These are phyloP conservation scores for Grallaria varia DNA, from an alignment of 2,113 vertebrate species.

Conservation along the genomic window DNA sequence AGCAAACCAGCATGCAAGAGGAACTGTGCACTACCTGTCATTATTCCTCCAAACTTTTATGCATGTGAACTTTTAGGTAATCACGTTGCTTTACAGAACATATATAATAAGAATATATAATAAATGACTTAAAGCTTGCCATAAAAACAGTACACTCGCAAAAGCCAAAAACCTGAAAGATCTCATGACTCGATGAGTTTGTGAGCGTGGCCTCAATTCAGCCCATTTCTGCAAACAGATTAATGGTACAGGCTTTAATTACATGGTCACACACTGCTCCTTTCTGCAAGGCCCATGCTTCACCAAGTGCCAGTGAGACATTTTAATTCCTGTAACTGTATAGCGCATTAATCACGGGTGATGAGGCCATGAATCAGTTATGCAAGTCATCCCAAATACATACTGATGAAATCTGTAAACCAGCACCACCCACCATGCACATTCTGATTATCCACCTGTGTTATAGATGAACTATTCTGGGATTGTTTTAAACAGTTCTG, in stretches of 20 bases:
- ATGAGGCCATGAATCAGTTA: slow-evolving; percentile 13
- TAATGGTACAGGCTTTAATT: neutral
- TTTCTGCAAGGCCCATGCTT: neutral
- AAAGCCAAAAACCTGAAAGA: neutral
- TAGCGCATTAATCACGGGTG: slow-evolving; percentile 33
- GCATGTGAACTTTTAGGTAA: neutral
- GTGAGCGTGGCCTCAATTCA: neutral
- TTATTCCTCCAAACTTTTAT: neutral
- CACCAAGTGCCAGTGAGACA: neutral
- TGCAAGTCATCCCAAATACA: slow-evolving; percentile 3
- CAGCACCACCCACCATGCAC: neutral
- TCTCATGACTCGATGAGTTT: neutral
- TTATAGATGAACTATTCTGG: neutral
- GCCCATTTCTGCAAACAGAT: neutral
- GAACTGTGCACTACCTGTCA: neutral
- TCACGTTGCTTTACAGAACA: neutral
- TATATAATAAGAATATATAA: neutral
- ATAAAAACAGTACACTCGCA: neutral
- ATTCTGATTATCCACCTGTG: neutral
- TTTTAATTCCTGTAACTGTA: slow-evolving; percentile 13
- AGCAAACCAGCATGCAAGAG: neutral
- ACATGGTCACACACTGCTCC: neutral
- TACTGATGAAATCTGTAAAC: neutral
- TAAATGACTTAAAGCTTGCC: neutral
- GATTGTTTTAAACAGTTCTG: neutral